Conservation (phyloP, 2,797 vertebrate species). For the Ptychobarbus kaznakovi region DNA sequence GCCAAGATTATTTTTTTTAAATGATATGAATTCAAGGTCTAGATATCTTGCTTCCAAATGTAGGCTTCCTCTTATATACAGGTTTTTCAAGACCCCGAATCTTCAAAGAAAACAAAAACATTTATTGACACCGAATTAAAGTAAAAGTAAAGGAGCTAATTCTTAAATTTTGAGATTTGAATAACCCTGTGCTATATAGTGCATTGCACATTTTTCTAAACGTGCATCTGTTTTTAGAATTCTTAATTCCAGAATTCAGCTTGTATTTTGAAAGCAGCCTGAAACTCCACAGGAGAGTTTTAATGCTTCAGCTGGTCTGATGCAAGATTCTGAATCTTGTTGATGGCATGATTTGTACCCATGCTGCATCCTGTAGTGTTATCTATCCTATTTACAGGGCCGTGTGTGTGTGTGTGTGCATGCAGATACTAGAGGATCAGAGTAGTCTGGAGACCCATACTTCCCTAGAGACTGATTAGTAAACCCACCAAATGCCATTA, state of each 20-base stretch:
- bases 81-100: not conserved
- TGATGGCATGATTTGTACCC: slow-evolving; percentile 6
- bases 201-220: not conserved
- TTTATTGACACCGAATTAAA: not conserved
- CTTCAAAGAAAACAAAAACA: not conserved
- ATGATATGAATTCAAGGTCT: not conserved
- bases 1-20: not conserved
- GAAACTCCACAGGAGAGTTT: not conserved
- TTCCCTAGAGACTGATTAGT: slow-evolving; percentile 72
- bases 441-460: slow-evolving; percentile 28
- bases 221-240: not conserved
- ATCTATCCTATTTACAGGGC: slow-evolving; percentile 2
- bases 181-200: not conserved
- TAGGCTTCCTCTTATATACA: not conserved
- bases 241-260: not conserved
- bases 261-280: not conserved
- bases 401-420: slow-evolving; percentile 37
- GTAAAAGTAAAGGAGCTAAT: not conserved
- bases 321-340: slow-evolving; percentile 19
- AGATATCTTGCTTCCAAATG: not conserved
- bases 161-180: not conserved
- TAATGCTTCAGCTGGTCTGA: not conserved
- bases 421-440: slow-evolving; percentile 48
- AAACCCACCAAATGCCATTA: slow-evolving; percentile 76
- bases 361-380: not conserved